These are phyloP conservation scores for Drosophila murphyi DNA, from an alignment of 1,140 invertebrate species.

Conservation along the genomic window DNA sequence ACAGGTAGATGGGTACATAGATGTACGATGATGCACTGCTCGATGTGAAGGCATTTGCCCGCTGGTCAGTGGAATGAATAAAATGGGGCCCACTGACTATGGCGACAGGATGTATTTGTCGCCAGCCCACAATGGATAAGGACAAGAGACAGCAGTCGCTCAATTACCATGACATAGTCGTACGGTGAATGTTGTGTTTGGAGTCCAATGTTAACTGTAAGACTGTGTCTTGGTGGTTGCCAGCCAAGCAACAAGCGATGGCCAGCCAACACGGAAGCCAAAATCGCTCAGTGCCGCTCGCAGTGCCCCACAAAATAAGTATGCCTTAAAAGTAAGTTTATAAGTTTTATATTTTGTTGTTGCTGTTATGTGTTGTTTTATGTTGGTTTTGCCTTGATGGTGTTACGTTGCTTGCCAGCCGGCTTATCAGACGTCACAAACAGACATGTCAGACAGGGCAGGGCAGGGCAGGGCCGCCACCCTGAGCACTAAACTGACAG, in stretches of 20 bases:
- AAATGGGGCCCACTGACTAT: constrained; percentile 63
- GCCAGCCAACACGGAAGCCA: constrained; percentile 50
- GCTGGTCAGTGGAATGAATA: constrained; percentile 35
- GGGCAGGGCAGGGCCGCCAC: neutral
- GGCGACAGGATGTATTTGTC: constrained; percentile 63
- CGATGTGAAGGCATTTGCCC: neutral
- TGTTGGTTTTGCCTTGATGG: constrained; percentile 4
- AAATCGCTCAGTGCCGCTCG: constrained; percentile 25
- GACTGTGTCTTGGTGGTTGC: constrained; percentile 84
- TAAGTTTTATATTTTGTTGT: constrained; percentile 50
- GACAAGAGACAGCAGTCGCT: constrained; percentile 47
- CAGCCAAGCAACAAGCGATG: constrained; percentile 57
- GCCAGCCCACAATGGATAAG: constrained; percentile 40
- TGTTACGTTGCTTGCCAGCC: constrained; percentile 18
- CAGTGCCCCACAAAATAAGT: constrained; percentile 59
- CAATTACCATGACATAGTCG: constrained; percentile 84
- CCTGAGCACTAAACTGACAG: constrained; percentile 63
- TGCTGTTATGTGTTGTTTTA: constrained; percentile 1
- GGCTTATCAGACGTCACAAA: constrained; percentile 67
- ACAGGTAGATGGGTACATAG: constrained; percentile 13
- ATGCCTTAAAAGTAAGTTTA: constrained; percentile 53
- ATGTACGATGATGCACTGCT: constrained; percentile 38
- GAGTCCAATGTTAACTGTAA: constrained; percentile 85
- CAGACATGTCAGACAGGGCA: constrained; percentile 47
- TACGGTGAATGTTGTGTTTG: constrained; percentile 85